Conservation (phyloP, 2,888 invertebrate species). For the Hybos culiciformis region DNA sequence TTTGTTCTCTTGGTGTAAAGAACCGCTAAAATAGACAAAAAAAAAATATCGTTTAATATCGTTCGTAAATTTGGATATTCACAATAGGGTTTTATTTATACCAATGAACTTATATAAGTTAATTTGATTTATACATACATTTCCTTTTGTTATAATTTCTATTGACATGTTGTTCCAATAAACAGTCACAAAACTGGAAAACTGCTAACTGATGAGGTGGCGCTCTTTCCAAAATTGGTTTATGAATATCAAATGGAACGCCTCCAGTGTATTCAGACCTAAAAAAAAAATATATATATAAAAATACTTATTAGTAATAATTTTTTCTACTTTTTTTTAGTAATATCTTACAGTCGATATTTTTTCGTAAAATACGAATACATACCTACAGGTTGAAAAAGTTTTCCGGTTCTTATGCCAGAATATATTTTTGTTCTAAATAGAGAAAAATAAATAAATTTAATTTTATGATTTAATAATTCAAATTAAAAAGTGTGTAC, state of each 20-base stretch:
- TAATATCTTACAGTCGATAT: slow-evolving; percentile 79
- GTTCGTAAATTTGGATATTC: too few species aligned
- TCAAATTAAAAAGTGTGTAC: too few species aligned
- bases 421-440: slow-evolving; percentile 78
- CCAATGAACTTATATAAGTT: too few species aligned
- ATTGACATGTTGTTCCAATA: slow-evolving; percentile 78
- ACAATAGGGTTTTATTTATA: slow-evolving; percentile 39
- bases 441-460: slow-evolving; percentile 18
- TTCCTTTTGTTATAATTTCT: slow-evolving; percentile 64
- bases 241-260: slow-evolving; percentile 77
- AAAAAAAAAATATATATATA: slow-evolving; percentile 29
- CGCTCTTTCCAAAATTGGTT: slow-evolving; percentile 79
- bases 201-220: slow-evolving; percentile 68
- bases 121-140: too few species aligned
- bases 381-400: slow-evolving; percentile 58
- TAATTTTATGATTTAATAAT: background rate
- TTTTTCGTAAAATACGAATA: slow-evolving; percentile 73
- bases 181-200: slow-evolving; percentile 71
- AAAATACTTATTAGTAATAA: background rate
- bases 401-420: slow-evolving; percentile 51
- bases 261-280: slow-evolving; percentile 85
- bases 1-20: too few species aligned
- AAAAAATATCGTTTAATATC: too few species aligned
- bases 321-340: too few species aligned
- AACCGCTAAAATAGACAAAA: too few species aligned